A percentile compares a stretch with the other conserved stretches of the same genome.
These are phyloP conservation scores for Lithobates pipiens DNA, from an alignment of 2,797 vertebrate species.

Conservation along the genomic window DNA sequence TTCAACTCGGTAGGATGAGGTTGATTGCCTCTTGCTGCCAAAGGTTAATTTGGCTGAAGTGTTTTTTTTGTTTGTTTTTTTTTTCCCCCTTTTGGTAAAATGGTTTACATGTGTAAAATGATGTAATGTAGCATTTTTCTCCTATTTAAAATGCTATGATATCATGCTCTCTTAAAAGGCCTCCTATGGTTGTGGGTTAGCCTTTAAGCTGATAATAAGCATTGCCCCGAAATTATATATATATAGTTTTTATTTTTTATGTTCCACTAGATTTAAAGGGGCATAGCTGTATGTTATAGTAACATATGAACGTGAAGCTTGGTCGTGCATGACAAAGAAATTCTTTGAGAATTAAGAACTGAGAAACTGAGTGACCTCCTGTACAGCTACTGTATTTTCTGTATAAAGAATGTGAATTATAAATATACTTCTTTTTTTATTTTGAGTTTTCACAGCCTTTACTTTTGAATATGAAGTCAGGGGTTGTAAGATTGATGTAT, in stretches of 20 bases:
- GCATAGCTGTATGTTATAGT: conserved; percentile 51
- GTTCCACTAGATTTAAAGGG: conserved; percentile 24
- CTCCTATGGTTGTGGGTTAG: conserved; percentile 56
- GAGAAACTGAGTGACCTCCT: conserved; percentile 41
- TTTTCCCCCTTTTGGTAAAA: conserved; percentile 57
- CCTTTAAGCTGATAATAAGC: conserved; percentile 7
- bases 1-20: conserved; percentile 67
- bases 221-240: conserved; percentile 7
- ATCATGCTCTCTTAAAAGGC: neutral
- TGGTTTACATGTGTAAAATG: conserved; percentile 4
- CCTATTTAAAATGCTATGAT: conserved; percentile 5
- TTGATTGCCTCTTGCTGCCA: conserved; percentile 74
- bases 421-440: conserved; percentile 52
- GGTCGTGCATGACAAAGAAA: conserved; percentile 1
- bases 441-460: conserved; percentile 44
- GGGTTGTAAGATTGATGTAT: conserved; percentile 20
- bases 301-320: conserved; percentile 43
- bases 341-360: conserved; percentile 10
- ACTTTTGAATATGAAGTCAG: conserved; percentile 30
- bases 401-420: conserved; percentile 61
- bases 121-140: conserved; percentile 20
- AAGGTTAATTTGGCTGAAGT: conserved; percentile 38
- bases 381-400: conserved; percentile 61
- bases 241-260: neutral
- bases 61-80: conserved; percentile 74